phyloP scores from a whole-genome alignment of 2,797 vertebrate genomes.

The Geotrypetes seraphini region DNA sequence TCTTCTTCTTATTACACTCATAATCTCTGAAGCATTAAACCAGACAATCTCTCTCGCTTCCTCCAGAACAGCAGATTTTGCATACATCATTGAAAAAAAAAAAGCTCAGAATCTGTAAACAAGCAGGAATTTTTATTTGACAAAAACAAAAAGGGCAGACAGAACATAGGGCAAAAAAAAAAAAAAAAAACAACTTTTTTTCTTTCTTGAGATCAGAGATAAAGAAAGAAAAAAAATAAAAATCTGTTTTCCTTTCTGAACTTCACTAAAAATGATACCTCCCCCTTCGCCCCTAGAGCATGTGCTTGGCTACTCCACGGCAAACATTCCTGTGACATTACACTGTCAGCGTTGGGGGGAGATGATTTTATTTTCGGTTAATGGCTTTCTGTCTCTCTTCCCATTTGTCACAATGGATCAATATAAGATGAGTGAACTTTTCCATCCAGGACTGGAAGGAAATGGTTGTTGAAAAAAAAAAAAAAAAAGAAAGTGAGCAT shows the following conservation, averaged over 20 bases:
- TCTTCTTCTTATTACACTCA: too few relatives aligned
- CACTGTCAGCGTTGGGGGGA: conserved; percentile 5
- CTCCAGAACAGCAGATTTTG: too few relatives aligned
- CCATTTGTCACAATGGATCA: conserved; percentile 22
- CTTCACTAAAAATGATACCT: neutral
- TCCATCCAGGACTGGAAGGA: conserved; percentile 26
- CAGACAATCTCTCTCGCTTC: too few relatives aligned
- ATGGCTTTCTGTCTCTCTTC: conserved; percentile 17
- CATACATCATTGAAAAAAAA: too few relatives aligned
- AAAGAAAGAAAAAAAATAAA: neutral
- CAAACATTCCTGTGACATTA: conserved; percentile 16
- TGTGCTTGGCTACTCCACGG: conserved; percentile 2
- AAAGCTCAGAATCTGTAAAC: too few relatives aligned
- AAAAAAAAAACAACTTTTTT: too few relatives aligned
- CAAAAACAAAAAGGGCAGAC: too few relatives aligned
- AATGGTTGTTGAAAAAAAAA: conserved; percentile 19
- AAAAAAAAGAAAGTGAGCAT: conserved; percentile 6
- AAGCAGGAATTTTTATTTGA: too few relatives aligned
- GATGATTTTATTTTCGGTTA: neutral
- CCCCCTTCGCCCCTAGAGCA: neutral
- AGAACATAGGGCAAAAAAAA: too few relatives aligned
- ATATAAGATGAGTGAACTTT: conserved; percentile 21
- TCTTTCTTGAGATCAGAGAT: too few relatives aligned
- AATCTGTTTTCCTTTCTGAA: neutral
- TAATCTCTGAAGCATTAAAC: too few relatives aligned